Percentiles rank a stretch among this genome's conserved stretches.
phyloP scores from a whole-genome alignment of 2,888 invertebrate genomes.

The Matsumyia berberina region DNA sequence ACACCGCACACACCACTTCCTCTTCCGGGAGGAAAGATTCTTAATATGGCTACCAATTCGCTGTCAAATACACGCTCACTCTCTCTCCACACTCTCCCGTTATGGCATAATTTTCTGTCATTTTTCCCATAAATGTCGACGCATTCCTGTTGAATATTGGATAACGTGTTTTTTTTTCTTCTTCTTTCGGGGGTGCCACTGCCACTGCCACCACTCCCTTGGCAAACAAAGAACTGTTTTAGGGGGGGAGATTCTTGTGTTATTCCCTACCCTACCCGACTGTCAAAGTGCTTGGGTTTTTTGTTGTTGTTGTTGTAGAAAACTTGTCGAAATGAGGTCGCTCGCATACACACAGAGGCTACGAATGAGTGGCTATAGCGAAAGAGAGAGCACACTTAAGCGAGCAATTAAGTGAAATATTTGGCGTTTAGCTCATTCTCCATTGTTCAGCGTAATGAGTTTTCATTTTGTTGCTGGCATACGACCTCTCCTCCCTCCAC shows the following conservation, averaged over 20 bases:
- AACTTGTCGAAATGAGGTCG: constrained; percentile 47
- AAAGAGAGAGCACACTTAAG: constrained; percentile 53
- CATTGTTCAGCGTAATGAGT: constrained; percentile 67
- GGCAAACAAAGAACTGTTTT: constrained; percentile 22
- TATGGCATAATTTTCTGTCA: constrained; percentile 43
- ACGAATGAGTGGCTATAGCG: constrained; percentile 34
- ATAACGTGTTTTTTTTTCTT: constrained; percentile 22
- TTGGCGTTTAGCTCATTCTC: constrained; percentile 68
- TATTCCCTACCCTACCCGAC: constrained; percentile 10
- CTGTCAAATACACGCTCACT: constrained; percentile 12
- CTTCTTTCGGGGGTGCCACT: constrained; percentile 16
- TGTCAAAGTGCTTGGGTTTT: constrained; percentile 35
- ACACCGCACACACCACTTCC: constrained; percentile 28
- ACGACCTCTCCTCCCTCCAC: not conserved
- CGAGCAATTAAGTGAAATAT: constrained; percentile 72
- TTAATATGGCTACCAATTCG: constrained; percentile 3
- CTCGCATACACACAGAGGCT: constrained; percentile 24
- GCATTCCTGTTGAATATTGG: constrained; percentile 72
- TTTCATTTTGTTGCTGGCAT: constrained; percentile 46
- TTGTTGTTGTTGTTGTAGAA: constrained; percentile 6
- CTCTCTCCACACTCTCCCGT: constrained; percentile 19
- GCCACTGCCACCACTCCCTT: not conserved
- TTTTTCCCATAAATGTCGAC: constrained; percentile 52
- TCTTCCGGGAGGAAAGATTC: constrained; percentile 33
- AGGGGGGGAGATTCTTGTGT: not conserved